Base-by-base conservation (phyloP, 2,888 invertebrate species). In the Platycheirus albimanus region DNA sequence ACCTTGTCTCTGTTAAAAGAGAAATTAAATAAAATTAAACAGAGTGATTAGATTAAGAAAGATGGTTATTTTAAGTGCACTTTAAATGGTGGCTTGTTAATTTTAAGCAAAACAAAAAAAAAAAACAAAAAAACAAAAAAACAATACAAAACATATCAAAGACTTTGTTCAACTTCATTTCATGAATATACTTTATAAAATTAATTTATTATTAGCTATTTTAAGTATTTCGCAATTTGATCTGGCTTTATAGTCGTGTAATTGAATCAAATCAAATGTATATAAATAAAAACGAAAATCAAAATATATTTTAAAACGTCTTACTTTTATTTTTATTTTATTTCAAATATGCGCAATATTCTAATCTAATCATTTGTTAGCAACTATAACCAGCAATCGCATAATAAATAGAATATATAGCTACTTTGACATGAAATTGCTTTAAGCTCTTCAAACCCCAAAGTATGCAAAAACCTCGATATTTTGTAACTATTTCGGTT, bases 221-320 rank as follows among this genome's bases (percentile, higher is more conserved):
- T 28, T 77, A 77, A 71, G 56, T 28, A 17, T 8, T 33, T 71
- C 24, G 24, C 24, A 51, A 38, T 19, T 56, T 28, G 43, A 58
- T 8, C 41, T 70, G 51, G 38, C 66, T 70, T 64, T 0, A 36
- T 13, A 33, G 28, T 76, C 52, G 66, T 71, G 76, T 81, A 81
- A 81, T 81, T 81, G 80, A 58, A 70, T 70, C 72, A 24, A 58
- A 70, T 70, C 72, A 24, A 70, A 70, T 81, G 70, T 71, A 80
- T 71, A 66, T 76, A 81, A 76, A 71, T 66, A 66, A 76, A n/a
- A 81, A 47, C 0, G 36, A 38, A 38, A 20, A 10, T 2, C 8
- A 63, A n/a, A 19, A 43, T 11, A 8, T 4, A 4, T 38, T 20
- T 10, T 24, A 15, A 20, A 47, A 20, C 20, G n/a, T 11, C 13